A percentile compares a stretch with the other conserved stretches of the same genome.
Conservation (phyloP, 2,113 vertebrate species). For the Dolichallabes microphthalmus region DNA sequence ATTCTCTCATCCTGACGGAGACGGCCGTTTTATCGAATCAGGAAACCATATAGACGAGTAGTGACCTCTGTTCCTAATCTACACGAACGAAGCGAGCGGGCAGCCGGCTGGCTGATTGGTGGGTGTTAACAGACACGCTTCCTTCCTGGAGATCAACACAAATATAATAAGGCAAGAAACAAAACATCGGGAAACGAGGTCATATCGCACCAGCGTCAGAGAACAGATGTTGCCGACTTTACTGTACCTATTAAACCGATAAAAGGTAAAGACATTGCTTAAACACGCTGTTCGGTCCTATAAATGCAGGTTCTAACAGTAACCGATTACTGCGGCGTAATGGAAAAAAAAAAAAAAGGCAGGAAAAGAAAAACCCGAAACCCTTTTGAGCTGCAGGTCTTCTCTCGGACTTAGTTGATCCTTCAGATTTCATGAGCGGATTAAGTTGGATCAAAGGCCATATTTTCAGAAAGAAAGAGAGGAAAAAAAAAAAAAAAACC, state of each 20-base stretch:
- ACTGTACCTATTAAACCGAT: not conserved
- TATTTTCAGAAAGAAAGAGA: not conserved
- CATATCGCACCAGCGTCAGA: not conserved
- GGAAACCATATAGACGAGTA: conserved; percentile 3
- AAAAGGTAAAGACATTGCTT: not conserved
- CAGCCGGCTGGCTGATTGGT: conserved; percentile 7
- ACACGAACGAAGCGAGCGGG: not conserved
- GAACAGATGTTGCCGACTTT: conserved; percentile 28
- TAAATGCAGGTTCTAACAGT: not conserved
- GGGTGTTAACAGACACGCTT: conserved; percentile 30
- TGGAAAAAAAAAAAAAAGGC: not conserved
- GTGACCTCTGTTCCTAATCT: not conserved
- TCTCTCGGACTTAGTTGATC: conserved; percentile 54
- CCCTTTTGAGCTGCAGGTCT: not conserved
- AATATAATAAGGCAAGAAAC: not conserved
- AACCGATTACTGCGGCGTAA: not conserved
- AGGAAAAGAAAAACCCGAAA: not conserved
- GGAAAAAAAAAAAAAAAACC: not conserved
- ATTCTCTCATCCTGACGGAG: conserved; percentile 18
- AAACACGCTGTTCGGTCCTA: not conserved
- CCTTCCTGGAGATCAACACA: conserved; percentile 35
- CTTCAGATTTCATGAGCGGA: conserved; percentile 59
- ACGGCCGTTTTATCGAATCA: not conserved
- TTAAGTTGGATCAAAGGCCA: conserved; percentile 61
- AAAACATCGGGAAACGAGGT: not conserved